phyloP scores from a whole-genome alignment of 37 sponge, comb jelly and placozoan species.

The Haliclona indistincta region DNA sequence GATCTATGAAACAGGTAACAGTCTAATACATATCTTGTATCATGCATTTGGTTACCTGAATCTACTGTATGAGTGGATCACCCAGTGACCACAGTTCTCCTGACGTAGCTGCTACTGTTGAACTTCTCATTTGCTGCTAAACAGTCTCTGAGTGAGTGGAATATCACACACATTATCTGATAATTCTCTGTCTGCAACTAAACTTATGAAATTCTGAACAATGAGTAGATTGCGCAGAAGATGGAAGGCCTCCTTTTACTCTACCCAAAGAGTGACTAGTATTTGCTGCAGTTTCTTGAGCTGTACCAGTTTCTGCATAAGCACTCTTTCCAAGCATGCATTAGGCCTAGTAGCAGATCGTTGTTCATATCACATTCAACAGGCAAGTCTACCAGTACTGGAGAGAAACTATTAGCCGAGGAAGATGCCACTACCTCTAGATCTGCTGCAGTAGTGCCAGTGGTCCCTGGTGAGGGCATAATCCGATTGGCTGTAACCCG shows the following conservation, averaged over 20 bases:
- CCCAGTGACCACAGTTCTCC: conserved; percentile 5
- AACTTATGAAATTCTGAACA: background rate
- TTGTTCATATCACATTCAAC: no score
- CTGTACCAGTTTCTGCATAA: no score
- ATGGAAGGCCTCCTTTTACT: no score
- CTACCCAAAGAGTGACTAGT: no score
- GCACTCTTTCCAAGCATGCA: no score
- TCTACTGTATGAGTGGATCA: conserved; percentile 66
- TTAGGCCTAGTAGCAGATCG: no score
- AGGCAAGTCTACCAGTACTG: background rate
- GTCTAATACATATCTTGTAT: background rate
- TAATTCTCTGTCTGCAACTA: background rate
- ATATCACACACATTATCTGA: conserved; percentile 37
- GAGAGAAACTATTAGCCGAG: background rate
- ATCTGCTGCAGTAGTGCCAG: no score
- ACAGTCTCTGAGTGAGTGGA: conserved; percentile 34
- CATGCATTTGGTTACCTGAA: conserved; percentile 30
- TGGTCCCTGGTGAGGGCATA: no score
- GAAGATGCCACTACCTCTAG: background rate
- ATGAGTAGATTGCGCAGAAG: no score
- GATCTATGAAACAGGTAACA: conserved; percentile 16
- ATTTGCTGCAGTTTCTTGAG: no score
- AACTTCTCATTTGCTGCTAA: conserved; percentile 52
- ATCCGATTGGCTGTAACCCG: no score
- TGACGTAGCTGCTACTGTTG: conserved; percentile 52